Evolutionary conservation across 2,888 invertebrate genomes (phyloP).

Genomic region (Drosophila tanythrix): DNA sequence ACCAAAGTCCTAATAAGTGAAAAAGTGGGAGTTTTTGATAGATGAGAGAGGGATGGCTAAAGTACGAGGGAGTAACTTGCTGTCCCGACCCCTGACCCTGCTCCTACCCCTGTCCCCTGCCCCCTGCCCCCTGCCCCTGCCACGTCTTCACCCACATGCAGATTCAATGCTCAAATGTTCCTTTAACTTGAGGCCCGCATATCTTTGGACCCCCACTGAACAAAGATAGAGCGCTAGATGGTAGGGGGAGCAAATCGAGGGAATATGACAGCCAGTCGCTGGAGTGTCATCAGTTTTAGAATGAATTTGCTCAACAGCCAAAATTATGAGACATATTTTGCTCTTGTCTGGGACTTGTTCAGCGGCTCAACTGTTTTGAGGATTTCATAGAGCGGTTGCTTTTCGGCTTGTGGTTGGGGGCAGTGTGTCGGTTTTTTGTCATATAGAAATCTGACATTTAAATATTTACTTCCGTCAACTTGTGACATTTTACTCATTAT

Average conservation of each 20-base stretch:
- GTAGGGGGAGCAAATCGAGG: constrained; percentile 2
- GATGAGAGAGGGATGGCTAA: neutral
- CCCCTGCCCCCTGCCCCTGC: neutral
- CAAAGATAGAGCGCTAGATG: neutral
- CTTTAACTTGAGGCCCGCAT: constrained; percentile 68
- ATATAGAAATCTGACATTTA: constrained; percentile 82
- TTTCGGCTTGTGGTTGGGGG: neutral
- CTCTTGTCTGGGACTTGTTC: constrained; percentile 33
- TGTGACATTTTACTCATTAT: constrained; percentile 82
- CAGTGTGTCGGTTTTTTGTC: constrained; percentile 24
- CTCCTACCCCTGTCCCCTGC: neutral
- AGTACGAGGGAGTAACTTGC: neutral
- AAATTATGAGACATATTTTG: constrained; percentile 77
- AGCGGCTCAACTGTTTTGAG: constrained; percentile 8
- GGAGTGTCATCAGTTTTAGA: constrained; percentile 47
- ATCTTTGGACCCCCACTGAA: constrained; percentile 24
- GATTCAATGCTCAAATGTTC: constrained; percentile 53
- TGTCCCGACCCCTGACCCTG: neutral
- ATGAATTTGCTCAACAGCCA: constrained; percentile 44
- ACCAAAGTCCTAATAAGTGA: constrained; percentile 21
- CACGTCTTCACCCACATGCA: constrained; percentile 10
- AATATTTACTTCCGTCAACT: constrained; percentile 83
- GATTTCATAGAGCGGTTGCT: constrained; percentile 1
- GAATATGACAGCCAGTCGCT: constrained; percentile 22
- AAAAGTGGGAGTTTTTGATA: constrained; percentile 10